Conservation (phyloP, 2,797 vertebrate genomes). For the Chromobotia macracanthus region DNA sequence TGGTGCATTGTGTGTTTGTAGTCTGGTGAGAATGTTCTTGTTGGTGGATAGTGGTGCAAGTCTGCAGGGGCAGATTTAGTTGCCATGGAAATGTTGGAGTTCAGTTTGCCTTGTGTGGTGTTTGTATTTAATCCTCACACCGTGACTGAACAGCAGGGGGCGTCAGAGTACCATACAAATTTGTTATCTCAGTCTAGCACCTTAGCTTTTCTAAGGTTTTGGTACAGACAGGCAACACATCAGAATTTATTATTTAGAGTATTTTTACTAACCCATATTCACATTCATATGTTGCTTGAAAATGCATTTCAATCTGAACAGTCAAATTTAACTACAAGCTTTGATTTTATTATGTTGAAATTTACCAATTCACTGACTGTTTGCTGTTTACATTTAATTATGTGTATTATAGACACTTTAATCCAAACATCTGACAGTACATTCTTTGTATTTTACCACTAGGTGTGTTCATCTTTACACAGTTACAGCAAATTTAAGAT, state of each 20-base stretch:
- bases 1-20: slow-evolving; percentile 58
- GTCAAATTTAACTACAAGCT: no score
- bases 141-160: slow-evolving; percentile 16
- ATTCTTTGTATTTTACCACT: neutral
- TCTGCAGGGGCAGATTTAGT: slow-evolving; percentile 82
- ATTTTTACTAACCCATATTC: no score
- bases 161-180: neutral
- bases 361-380: no score
- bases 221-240: no score
- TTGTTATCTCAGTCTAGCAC: neutral
- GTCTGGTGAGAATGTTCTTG: slow-evolving; percentile 90
- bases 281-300: no score
- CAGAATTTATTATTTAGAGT: no score
- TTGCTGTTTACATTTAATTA: no score
- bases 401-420: no score
- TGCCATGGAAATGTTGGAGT: slow-evolving; percentile 93
- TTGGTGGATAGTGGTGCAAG: slow-evolving; percentile 87
- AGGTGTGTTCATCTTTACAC: neutral
- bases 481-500: neutral
- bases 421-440: neutral
- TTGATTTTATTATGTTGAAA: no score
- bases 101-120: slow-evolving; percentile 87
- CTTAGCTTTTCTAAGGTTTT: no score
- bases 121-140: neutral
- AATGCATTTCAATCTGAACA: no score